A percentile compares a stretch with the other conserved stretches of the same genome.
Evolutionary conservation across 2,888 invertebrate genomes (phyloP).

Genomic region (Hydriomena furcata): DNA sequence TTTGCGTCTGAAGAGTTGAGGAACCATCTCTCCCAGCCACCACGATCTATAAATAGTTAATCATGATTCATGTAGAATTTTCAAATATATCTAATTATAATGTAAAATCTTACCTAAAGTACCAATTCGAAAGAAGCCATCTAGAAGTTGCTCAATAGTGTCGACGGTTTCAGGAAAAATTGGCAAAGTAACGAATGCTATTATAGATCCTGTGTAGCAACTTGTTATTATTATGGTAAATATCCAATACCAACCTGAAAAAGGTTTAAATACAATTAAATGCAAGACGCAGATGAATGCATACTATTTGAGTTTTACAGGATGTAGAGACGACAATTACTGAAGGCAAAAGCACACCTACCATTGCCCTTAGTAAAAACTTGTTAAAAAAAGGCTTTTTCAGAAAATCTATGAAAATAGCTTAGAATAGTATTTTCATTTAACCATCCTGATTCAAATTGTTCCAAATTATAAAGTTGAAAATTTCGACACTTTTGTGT

Average conservation of each 20-base stretch:
- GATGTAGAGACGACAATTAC: too few species aligned
- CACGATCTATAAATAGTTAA: slow-evolving; percentile 81
- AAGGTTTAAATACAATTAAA: slow-evolving; percentile 22
- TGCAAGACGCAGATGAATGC: too few species aligned
- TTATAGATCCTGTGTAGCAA: slow-evolving; percentile 92
- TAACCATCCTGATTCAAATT: too few species aligned
- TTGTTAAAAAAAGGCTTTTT: too few species aligned
- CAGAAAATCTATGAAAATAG: too few species aligned
- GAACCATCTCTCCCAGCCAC: slow-evolving; percentile 91
- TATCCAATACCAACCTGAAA: slow-evolving; percentile 90
- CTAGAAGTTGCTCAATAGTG: slow-evolving; percentile 85
- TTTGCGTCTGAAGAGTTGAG: slow-evolving; percentile 86
- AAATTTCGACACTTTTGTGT: too few species aligned
- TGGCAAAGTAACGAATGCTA: slow-evolving; percentile 92
- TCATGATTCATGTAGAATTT: not conserved
- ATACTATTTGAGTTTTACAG: too few species aligned
- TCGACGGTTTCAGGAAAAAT: slow-evolving; percentile 90
- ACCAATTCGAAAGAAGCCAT: slow-evolving; percentile 87
- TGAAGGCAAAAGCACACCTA: too few species aligned
- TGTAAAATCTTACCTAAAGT: slow-evolving; percentile 87
- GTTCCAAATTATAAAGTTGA: too few species aligned
- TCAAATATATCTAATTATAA: too few species aligned
- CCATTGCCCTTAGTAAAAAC: too few species aligned
- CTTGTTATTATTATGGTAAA: slow-evolving; percentile 93
- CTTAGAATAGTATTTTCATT: too few species aligned